Conservation (phyloP, 2,113 vertebrate species). For the Talpa occidentalis region DNA sequence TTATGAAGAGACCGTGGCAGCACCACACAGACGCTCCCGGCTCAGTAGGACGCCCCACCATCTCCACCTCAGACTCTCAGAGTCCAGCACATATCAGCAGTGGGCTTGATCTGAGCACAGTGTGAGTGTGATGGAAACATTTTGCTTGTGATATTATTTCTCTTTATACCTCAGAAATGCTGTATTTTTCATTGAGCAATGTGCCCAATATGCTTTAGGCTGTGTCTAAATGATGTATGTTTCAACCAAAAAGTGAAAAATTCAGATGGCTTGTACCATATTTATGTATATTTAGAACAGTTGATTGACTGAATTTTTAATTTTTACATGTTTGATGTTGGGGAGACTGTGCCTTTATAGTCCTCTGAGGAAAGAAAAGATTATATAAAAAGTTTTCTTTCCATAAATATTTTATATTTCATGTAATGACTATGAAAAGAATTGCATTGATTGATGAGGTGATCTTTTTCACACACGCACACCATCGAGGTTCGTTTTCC, state of each 20-base stretch:
- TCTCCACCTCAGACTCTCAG: rapidly evolving
- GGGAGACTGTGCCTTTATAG: constrained; percentile 35
- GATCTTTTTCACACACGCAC: neutral
- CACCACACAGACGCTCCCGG: rapidly evolving
- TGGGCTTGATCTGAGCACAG: neutral
- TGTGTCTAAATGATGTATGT: constrained; percentile 62
- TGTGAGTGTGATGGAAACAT: neutral
- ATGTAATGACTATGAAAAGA: constrained; percentile 38
- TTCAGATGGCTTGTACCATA: constrained; percentile 37
- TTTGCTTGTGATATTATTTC: neutral
- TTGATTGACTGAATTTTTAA: constrained; percentile 73
- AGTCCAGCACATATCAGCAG: rapidly evolving
- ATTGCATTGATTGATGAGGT: neutral
- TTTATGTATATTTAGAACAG: constrained; percentile 72
- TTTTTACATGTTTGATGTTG: constrained; percentile 71
- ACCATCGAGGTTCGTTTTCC: neutral
- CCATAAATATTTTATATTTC: constrained; percentile 66
- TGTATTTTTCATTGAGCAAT: neutral
- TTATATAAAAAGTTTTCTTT: constrained; percentile 28
- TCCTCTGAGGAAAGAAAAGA: constrained; percentile 56
- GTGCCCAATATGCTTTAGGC: neutral
- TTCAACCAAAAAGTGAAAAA: constrained; percentile 30
- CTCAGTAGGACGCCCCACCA: rapidly evolving
- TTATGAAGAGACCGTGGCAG: neutral
- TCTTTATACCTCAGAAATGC: neutral